These are phyloP conservation scores for Melanocharis versteri DNA, from an alignment of 2,113 vertebrate genomes.

Conservation along the genomic window DNA sequence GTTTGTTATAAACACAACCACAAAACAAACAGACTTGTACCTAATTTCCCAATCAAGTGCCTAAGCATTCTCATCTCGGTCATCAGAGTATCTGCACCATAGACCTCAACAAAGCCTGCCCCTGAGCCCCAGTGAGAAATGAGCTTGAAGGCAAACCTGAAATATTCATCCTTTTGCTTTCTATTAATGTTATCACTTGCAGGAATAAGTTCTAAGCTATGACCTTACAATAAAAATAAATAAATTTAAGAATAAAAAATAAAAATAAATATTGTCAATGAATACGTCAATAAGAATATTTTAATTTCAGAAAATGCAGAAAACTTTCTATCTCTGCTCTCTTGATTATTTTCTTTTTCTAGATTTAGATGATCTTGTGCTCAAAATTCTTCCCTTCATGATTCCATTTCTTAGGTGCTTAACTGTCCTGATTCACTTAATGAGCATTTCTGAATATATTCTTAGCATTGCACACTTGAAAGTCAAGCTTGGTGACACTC, in stretches of 20 bases:
- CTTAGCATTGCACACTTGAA: constrained; percentile 18
- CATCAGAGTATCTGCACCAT: background rate
- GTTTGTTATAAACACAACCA: background rate
- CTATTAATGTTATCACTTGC: background rate
- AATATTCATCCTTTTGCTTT: background rate
- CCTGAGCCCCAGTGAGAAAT: background rate
- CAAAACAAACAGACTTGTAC: background rate
- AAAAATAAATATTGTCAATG: no score
- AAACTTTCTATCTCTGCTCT: background rate
- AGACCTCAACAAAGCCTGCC: background rate
- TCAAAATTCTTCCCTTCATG: background rate
- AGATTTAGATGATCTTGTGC: background rate
- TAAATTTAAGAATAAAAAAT: no score
- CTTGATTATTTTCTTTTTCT: background rate
- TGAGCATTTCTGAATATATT: background rate
- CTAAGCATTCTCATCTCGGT: background rate
- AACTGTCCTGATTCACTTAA: background rate
- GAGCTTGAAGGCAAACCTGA: background rate
- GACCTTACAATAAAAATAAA: background rate
- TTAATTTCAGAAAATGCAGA: background rate
- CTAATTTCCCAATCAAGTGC: background rate
- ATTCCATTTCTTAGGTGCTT: background rate
- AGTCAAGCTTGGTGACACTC: constrained; percentile 16
- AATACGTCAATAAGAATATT: background rate
- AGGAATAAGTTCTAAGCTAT: background rate